Evolutionary conservation across 2,888 invertebrate species (phyloP), one percentile per base, ranked within the genome.

Genomic region (Mimachlamys varia): DNA sequence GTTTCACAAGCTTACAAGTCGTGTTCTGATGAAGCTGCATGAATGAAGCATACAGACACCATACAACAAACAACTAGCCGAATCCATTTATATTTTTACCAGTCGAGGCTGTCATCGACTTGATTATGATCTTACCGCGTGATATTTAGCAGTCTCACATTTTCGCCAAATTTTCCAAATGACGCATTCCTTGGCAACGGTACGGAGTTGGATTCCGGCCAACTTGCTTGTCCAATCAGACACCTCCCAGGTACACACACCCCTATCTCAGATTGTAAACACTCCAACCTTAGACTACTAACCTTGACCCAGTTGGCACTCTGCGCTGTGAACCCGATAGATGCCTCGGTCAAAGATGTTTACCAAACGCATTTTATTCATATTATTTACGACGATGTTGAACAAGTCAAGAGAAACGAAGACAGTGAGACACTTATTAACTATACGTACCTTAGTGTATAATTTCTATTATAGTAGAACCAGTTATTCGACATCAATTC

Each of bases 91-190:
- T 19, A 27, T 76, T 76, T 22, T 76, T 27, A 76, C 33, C 33
- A 33, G 33, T 76, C 76, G 19, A 22, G 12, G 33, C 76, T 76
- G 76, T 76, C 76, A 76, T 33, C 76, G 33, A 33, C 76, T 7
- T 22, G 17, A 62, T 62, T 22, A 22, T 62, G 76, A 76, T 76
- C 27, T 10, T 27, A 76, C 76, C 27, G 76, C 33, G 76, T 76
- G 76, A 76, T 76, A 33, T 76, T 76, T 76, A 76, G 27, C 76
- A 76, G 76, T 27, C 76, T 15, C 4, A 76, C 76, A 76, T 76
- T 76, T 76, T 76, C 76, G 76, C 76, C 76, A 76, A 76, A 76
- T 76, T 76, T 76, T 76, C 76, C 33, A 76, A 76, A 76, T 76
- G 76, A 76, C 76, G 76, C 76, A 76, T 76, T 76, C 76, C 76